phyloP scores from a whole-genome alignment of 2,888 invertebrate genomes.

The Xanthia togata region DNA sequence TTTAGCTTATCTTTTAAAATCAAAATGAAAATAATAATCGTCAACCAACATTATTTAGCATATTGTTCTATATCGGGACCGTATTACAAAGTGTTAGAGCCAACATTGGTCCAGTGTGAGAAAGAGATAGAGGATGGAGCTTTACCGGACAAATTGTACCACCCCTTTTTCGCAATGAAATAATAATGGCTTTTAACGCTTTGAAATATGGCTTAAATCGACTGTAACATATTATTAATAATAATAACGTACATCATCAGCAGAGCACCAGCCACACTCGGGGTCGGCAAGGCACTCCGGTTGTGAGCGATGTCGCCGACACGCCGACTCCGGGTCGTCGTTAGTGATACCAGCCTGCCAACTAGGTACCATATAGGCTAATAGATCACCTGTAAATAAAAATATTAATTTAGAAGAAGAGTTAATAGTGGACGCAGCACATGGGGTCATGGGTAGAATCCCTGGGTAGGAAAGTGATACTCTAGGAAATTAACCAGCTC shows the following conservation, averaged over 20 bases:
- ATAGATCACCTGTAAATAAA: constrained; percentile 91
- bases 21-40: not conserved
- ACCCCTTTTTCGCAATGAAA: not conserved
- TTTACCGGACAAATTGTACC: not conserved
- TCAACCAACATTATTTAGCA: not conserved
- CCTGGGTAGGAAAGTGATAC: not conserved
- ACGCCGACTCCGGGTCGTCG: constrained; percentile 94
- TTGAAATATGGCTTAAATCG: not conserved
- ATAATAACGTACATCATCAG: constrained; percentile 90
- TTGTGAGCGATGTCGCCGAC: constrained; percentile 93
- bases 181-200: not conserved
- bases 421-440: not conserved
- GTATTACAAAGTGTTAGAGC: not conserved
- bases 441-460: not conserved
- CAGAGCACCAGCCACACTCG: constrained; percentile 98
- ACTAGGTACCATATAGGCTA: constrained; percentile 96
- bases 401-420: not conserved
- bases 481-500: not conserved
- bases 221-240: not conserved
- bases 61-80: not conserved
- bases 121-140: no score
- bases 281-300: constrained; percentile 96
- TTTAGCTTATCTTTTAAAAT: not conserved
- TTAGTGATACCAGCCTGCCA: constrained; percentile 94
- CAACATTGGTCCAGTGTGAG: not conserved